Percentiles rank a stretch among this genome's conserved stretches.
phyloP scores from a whole-genome alignment of 1,140 invertebrate species.

The Trichonephila clavata region DNA sequence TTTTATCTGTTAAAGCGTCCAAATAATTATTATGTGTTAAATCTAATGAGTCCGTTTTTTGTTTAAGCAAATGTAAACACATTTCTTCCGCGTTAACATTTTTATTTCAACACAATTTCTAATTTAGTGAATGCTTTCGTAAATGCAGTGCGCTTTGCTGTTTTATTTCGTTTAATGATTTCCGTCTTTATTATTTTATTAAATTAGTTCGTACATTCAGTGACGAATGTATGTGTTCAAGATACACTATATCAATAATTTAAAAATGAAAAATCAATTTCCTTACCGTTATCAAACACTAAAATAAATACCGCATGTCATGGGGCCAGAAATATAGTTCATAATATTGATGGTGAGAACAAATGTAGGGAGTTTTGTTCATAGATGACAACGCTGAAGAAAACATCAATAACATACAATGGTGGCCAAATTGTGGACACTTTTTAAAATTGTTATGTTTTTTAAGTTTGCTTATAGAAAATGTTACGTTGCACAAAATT shows the following conservation, averaged over 20 bases:
- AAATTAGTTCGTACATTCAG: neutral
- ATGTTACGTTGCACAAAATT: too few species aligned
- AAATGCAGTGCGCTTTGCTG: too few species aligned
- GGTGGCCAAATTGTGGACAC: too few species aligned
- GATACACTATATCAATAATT: neutral
- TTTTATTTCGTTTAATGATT: slow-evolving; percentile 41
- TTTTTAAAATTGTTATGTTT: too few species aligned
- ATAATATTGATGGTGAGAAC: too few species aligned
- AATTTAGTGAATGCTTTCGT: slow-evolving; percentile 6
- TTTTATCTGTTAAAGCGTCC: slow-evolving; percentile 41
- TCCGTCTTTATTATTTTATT: slow-evolving; percentile 13
- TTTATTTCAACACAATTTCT: slow-evolving; percentile 12
- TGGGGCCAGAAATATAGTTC: neutral
- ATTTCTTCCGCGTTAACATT: slow-evolving; percentile 28
- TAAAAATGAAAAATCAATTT: neutral
- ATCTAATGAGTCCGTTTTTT: slow-evolving; percentile 27
- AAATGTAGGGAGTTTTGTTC: too few species aligned
- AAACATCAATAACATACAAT: too few species aligned
- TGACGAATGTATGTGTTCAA: neutral
- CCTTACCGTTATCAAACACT: neutral
- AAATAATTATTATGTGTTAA: slow-evolving; percentile 50
- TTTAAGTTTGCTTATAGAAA: neutral
- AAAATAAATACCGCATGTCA: neutral
- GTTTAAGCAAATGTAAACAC: slow-evolving; percentile 47
- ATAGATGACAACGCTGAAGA: too few species aligned